Evolutionary conservation across 2,113 vertebrate genomes (phyloP).

Genomic region (Struthidea cinerea): DNA sequence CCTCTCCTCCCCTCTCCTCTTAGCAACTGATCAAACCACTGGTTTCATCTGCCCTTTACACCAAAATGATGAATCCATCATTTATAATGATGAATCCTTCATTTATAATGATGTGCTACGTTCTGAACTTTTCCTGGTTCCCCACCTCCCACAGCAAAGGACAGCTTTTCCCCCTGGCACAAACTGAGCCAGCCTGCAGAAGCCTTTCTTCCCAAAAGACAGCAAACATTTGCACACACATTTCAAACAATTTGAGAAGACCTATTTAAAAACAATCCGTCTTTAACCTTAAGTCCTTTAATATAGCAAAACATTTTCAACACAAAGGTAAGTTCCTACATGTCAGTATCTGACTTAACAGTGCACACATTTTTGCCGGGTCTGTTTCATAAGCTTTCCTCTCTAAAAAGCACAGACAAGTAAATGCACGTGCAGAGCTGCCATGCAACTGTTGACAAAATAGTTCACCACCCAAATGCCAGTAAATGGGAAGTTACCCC

Average conservation of each 20-base stretch:
- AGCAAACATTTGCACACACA: not conserved
- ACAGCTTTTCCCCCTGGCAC: not conserved
- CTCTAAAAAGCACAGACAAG: not conserved
- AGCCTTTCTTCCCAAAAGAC: not conserved
- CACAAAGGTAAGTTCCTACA: not conserved
- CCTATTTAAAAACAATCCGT: not conserved
- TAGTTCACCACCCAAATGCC: not conserved
- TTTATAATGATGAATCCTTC: not conserved
- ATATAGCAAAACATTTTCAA: not conserved
- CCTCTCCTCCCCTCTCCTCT: not conserved
- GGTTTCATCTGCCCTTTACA: not conserved
- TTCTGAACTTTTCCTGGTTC: not conserved
- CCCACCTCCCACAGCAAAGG: not conserved
- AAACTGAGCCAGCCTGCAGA: not conserved
- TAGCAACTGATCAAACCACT: not conserved
- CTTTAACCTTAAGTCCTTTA: not conserved
- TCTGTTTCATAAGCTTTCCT: not conserved
- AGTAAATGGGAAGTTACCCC: not conserved
- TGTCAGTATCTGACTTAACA: not conserved
- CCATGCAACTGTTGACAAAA: not conserved
- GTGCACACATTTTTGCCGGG: not conserved
- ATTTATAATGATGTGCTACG: not conserved
- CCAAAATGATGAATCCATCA: not conserved
- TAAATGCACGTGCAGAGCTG: not conserved
- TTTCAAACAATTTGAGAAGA: not conserved